phyloP scores from a whole-genome alignment of 2,113 vertebrate species.

The Macquaria australasica region DNA sequence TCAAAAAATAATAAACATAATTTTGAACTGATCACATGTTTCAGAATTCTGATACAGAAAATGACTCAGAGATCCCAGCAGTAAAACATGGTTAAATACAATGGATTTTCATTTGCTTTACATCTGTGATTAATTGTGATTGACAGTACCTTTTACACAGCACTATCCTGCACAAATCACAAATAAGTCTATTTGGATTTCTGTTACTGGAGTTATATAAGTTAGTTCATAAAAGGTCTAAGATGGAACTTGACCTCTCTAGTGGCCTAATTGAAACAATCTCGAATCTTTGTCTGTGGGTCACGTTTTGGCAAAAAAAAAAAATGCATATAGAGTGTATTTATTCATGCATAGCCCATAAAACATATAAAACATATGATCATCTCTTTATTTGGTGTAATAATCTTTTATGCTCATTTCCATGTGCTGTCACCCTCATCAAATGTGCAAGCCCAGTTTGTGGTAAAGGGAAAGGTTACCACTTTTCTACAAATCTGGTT shows the following conservation, averaged over 20 bases:
- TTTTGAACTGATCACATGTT: neutral
- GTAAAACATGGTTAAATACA: neutral
- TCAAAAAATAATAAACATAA: neutral
- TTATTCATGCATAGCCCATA: no score
- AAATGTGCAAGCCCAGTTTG: no score
- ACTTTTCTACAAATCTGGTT: neutral
- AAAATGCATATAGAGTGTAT: no score
- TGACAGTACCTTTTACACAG: neutral
- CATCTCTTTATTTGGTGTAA: neutral
- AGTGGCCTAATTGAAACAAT: no score
- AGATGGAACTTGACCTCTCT: neutral
- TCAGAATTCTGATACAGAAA: neutral
- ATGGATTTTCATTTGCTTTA: neutral
- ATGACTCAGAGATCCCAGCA: neutral
- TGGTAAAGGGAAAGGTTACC: no score
- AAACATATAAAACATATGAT: no score
- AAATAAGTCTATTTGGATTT: neutral
- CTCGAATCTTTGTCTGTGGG: no score
- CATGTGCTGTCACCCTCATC: neutral
- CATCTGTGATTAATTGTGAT: neutral
- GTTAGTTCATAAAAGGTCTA: neutral
- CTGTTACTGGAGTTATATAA: neutral
- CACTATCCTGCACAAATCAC: neutral
- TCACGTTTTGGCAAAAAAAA: no score
- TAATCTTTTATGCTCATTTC: neutral